phyloP scores from a whole-genome alignment of 2,113 vertebrate genomes.

The Neoarius graeffei region DNA sequence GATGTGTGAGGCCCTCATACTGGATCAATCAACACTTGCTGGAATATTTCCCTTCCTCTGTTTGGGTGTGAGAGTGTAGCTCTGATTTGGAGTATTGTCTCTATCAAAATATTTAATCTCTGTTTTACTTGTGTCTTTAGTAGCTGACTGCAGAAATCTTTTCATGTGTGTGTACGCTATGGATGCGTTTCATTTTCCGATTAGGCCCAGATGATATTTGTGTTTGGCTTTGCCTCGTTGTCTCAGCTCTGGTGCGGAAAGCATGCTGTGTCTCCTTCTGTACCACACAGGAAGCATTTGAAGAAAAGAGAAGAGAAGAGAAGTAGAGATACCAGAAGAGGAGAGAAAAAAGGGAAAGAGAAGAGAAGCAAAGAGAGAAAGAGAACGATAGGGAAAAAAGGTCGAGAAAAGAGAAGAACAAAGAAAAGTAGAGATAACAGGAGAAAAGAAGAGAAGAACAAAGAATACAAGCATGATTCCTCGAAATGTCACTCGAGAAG shows the following conservation, averaged over 20 bases:
- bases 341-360: too few relatives aligned
- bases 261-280: constrained; percentile 74
- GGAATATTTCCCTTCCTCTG: background rate
- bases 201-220: constrained; percentile 64
- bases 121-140: constrained; percentile 16
- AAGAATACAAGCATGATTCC: too few relatives aligned
- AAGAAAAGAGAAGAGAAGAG: background rate
- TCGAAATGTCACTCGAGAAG: background rate
- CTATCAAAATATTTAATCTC: background rate
- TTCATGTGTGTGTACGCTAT: constrained; percentile 38
- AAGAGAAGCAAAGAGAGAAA: too few relatives aligned
- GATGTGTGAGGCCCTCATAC: constrained; percentile 17
- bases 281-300: constrained; percentile 69
- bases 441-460: background rate
- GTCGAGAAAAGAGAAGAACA: background rate
- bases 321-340: too few relatives aligned
- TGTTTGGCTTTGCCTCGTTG: constrained; percentile 61
- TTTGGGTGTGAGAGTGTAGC: background rate
- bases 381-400: background rate
- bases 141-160: background rate
- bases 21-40: constrained; percentile 21
- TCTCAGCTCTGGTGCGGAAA: constrained; percentile 57
- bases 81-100: background rate
- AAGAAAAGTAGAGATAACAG: background rate
- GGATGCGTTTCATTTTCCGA: background rate